Conservation (phyloP, 2,888 invertebrate species). For the Mylabris sibirica region DNA sequence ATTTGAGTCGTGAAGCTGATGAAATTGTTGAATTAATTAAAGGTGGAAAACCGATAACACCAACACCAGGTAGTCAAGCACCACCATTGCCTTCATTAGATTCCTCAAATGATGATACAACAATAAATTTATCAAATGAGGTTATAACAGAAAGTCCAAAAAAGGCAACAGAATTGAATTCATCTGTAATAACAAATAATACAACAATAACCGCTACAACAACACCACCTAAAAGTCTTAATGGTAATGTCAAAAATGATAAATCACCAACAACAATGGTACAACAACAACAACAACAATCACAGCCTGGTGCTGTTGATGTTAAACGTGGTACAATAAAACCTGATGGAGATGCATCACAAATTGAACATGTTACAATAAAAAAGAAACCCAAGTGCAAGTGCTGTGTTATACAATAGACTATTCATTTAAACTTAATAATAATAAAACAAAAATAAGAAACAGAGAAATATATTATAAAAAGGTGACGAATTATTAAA, state of each 20-base stretch:
- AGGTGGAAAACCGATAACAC: constrained; percentile 87
- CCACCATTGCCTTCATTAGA: constrained; percentile 65
- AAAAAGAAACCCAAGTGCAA: constrained; percentile 96
- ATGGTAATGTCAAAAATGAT: constrained; percentile 57
- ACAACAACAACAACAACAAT: constrained; percentile 58
- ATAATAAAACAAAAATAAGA: background rate
- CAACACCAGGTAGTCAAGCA: constrained; percentile 68
- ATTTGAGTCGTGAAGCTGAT: constrained; percentile 92
- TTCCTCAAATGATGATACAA: constrained; percentile 56
- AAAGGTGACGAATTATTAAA: constrained; percentile 22
- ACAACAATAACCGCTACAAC: background rate
- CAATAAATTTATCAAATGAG: constrained; percentile 43
- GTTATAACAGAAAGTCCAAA: constrained; percentile 48
- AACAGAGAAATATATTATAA: constrained; percentile 4
- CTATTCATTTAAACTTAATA: constrained; percentile 22
- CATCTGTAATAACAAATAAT: constrained; percentile 45
- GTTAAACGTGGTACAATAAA: constrained; percentile 76
- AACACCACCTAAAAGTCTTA: constrained; percentile 51
- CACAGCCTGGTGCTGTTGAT: constrained; percentile 68
- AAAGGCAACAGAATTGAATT: constrained; percentile 53
- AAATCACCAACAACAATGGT: constrained; percentile 60
- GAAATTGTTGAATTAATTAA: constrained; percentile 95
- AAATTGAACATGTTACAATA: constrained; percentile 90
- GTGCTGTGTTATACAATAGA: constrained; percentile 92
- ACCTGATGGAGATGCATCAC: constrained; percentile 73